Percentiles rank a stretch among this genome's conserved stretches.
Evolutionary conservation across 1,140 invertebrate genomes (phyloP).

Genomic region (Drosophila kepulauana): DNA sequence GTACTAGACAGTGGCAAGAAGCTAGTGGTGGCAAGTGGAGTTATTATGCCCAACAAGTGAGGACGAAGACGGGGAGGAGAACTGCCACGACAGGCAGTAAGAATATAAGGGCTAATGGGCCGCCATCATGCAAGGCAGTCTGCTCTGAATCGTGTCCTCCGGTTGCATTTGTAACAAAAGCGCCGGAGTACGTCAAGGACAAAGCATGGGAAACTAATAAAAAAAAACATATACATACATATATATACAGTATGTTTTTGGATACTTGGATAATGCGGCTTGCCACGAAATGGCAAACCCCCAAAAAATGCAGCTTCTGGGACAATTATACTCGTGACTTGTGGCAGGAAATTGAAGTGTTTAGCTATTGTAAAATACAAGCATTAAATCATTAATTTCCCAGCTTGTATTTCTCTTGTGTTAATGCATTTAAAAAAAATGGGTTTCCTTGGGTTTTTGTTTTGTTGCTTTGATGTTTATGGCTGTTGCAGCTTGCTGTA

Average conservation of each 20-base stretch:
- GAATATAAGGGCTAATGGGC: constrained; percentile 61
- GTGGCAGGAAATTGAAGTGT: constrained; percentile 6
- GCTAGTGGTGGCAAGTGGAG: constrained; percentile 26
- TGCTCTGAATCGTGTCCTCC: constrained; percentile 36
- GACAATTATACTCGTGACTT: constrained; percentile 10
- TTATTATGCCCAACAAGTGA: constrained; percentile 25
- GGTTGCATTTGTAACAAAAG: constrained; percentile 18
- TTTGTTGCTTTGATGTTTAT: constrained; percentile 31
- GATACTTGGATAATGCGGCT: constrained; percentile 10
- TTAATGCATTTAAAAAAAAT: not conserved
- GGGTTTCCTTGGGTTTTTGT: constrained; percentile 3
- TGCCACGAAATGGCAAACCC: constrained; percentile 21
- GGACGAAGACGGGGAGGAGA: not conserved
- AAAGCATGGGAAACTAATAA: constrained; percentile 21
- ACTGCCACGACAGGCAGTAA: constrained; percentile 16
- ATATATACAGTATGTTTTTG: not conserved
- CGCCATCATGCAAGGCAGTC: constrained; percentile 66
- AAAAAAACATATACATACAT: not conserved
- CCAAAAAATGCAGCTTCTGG: constrained; percentile 26
- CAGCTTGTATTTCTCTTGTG: not conserved
- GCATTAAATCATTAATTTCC: constrained; percentile 16
- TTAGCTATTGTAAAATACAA: not conserved
- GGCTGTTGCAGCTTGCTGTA: constrained; percentile 13
- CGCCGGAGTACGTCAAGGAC: constrained; percentile 35
- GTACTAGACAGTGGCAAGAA: constrained; percentile 44